These are phyloP conservation scores for Phrynocephalus versicolor DNA, from an alignment of 2,113 vertebrate genomes.

Conservation along the genomic window DNA sequence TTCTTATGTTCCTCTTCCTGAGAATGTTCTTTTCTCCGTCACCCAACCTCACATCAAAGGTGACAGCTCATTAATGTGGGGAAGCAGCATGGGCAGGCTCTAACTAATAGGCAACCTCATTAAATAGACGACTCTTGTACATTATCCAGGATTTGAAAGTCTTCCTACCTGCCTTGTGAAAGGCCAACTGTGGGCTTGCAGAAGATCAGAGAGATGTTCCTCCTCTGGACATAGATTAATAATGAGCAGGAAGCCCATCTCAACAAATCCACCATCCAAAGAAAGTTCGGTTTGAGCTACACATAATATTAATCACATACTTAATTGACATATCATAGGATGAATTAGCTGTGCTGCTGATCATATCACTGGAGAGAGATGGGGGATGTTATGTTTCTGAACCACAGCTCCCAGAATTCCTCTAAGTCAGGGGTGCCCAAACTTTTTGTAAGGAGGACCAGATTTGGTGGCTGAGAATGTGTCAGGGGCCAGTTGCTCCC, in stretches of 20 bases:
- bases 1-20: slow-evolving; percentile 11
- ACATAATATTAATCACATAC: too few species aligned
- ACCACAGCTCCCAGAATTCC: background rate
- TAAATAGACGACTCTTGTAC: slow-evolving; percentile 7
- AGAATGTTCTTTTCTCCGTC: slow-evolving; percentile 39
- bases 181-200: rapidly evolving
- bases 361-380: background rate
- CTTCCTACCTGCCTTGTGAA: rapidly evolving
- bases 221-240: slow-evolving; percentile 33
- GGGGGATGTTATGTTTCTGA: background rate
- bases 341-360: background rate
- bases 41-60: slow-evolving; percentile 5
- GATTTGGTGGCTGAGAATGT: too few species aligned
- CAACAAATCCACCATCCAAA: background rate
- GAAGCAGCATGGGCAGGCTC: slow-evolving; percentile 47
- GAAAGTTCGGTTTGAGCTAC: rapidly evolving
- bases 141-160: background rate
- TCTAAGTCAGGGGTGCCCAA: too few species aligned
- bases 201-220: slow-evolving; percentile 20
- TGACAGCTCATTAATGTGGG: background rate
- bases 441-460: too few species aligned
- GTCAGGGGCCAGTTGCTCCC: too few species aligned
- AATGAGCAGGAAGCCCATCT: background rate
- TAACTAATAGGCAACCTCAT: slow-evolving; percentile 44
- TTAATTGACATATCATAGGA: background rate